Conservation (phyloP, 2,113 vertebrate species). For the Bufo gargarizans region DNA sequence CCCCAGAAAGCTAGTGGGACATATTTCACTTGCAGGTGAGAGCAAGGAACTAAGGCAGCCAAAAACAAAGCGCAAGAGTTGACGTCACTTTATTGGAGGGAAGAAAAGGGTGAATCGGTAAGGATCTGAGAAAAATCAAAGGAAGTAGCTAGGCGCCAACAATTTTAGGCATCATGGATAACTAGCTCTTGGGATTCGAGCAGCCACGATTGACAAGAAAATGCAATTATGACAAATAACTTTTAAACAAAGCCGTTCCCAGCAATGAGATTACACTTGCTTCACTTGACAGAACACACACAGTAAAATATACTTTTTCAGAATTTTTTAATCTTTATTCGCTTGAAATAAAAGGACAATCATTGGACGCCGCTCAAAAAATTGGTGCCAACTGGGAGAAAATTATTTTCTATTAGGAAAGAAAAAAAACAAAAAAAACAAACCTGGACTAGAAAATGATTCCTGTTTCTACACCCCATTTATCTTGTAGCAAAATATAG, state of each 20-base stretch:
- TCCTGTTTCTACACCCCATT: conserved; percentile 62
- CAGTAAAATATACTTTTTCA: conserved; percentile 31
- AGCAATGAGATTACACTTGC: conserved; percentile 8
- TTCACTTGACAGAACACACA: conserved; percentile 34
- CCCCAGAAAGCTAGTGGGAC: not conserved
- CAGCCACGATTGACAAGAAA: conserved; percentile 28
- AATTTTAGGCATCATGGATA: conserved; percentile 33
- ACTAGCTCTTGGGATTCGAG: conserved; percentile 11
- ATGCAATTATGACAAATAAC: conserved; percentile 36
- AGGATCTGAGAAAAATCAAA: not conserved
- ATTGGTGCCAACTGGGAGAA: conserved; percentile 24
- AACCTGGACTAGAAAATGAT: conserved; percentile 36
- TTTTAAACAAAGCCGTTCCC: conserved; percentile 17
- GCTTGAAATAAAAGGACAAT: conserved; percentile 19
- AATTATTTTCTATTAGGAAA: conserved; percentile 39
- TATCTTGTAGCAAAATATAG: conserved; percentile 66
- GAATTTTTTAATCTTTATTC: conserved; percentile 24
- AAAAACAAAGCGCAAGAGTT: not conserved
- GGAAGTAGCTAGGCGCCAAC: conserved; percentile 22
- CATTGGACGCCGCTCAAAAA: conserved; percentile 12
- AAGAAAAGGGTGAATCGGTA: conserved; percentile 7
- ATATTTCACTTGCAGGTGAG: not conserved
- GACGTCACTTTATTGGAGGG: not conserved
- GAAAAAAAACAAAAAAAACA: not conserved
- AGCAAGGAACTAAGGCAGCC: not conserved